Evolutionary conservation across 2,888 invertebrate species (phyloP).

Genomic region (Andrena praecox): DNA sequence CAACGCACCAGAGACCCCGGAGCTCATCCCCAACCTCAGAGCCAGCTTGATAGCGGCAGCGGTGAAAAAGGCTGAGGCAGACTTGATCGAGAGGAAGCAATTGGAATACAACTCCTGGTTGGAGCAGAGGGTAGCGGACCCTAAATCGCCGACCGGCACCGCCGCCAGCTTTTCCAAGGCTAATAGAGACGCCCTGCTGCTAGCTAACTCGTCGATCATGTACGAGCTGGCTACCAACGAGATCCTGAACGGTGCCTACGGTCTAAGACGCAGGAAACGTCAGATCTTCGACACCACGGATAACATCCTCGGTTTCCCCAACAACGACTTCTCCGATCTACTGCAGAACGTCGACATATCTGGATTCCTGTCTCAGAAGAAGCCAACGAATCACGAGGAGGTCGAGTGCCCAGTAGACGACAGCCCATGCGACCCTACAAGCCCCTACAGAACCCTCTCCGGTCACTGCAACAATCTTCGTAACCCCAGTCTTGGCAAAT

Average conservation of each 20-base stretch:
- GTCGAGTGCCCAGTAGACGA: constrained; percentile 90
- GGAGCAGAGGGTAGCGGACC: constrained; percentile 87
- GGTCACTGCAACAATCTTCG: constrained; percentile 96
- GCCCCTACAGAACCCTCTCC: constrained; percentile 90
- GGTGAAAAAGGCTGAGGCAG: constrained; percentile 92
- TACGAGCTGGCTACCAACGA: constrained; percentile 95
- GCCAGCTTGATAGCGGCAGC: constrained; percentile 91
- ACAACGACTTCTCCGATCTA: constrained; percentile 91
- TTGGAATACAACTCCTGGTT: constrained; percentile 94
- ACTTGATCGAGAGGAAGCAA: constrained; percentile 90
- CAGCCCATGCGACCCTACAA: constrained; percentile 90
- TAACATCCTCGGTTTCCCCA: constrained; percentile 86
- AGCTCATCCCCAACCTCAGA: constrained; percentile 88
- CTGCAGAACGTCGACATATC: constrained; percentile 92
- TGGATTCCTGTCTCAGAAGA: constrained; percentile 88
- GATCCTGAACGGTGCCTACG: constrained; percentile 89
- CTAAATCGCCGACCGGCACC: constrained; percentile 93
- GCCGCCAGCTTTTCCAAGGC: constrained; percentile 97
- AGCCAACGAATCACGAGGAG: constrained; percentile 87
- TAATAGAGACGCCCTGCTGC: constrained; percentile 92
- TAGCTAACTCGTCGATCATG: constrained; percentile 94
- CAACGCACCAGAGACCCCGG: constrained; percentile 30
- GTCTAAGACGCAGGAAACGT: constrained; percentile 87
- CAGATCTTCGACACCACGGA: constrained; percentile 89
- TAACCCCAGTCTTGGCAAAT: constrained; percentile 93